phyloP scores from a whole-genome alignment of 2,888 invertebrate species.

The Ligdia adustata region DNA sequence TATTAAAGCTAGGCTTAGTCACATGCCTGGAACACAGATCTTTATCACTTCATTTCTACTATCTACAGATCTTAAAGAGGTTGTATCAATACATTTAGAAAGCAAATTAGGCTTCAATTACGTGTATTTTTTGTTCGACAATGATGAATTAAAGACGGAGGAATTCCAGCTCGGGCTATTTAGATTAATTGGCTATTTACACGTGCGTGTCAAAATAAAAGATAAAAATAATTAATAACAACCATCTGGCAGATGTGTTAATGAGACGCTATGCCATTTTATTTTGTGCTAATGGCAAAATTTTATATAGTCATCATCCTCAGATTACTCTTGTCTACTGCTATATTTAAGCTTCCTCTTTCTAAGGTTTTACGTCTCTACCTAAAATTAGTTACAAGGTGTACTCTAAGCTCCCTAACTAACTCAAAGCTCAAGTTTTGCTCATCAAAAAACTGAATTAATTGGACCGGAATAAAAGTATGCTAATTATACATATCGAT shows the following conservation, averaged over 20 bases:
- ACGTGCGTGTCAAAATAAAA: conserved; percentile 10
- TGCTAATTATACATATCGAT: conserved; percentile 67
- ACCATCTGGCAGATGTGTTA: too few relatives aligned
- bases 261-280: too few relatives aligned
- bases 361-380: too few relatives aligned
- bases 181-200: conserved; percentile 20
- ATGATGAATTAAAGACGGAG: conserved; percentile 19
- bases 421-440: too few relatives aligned
- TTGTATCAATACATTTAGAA: conserved; percentile 19
- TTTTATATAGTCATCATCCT: too few relatives aligned
- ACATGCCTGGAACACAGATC: neutral
- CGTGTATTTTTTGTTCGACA: conserved; percentile 18
- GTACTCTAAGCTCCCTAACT: too few relatives aligned
- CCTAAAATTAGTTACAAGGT: too few relatives aligned
- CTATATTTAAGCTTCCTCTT: too few relatives aligned
- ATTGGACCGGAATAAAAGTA: too few relatives aligned
- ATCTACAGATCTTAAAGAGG: conserved; percentile 12
- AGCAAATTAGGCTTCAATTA: conserved; percentile 21
- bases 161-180: conserved; percentile 3
- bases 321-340: too few relatives aligned
- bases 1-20: neutral
- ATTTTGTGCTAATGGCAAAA: too few relatives aligned
- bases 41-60: conserved; percentile 5
- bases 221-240: conserved; percentile 7
- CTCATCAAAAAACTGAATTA: too few relatives aligned